These are phyloP conservation scores for Zosterops pallidus DNA, from an alignment of 2,113 vertebrate genomes.

Conservation along the genomic window DNA sequence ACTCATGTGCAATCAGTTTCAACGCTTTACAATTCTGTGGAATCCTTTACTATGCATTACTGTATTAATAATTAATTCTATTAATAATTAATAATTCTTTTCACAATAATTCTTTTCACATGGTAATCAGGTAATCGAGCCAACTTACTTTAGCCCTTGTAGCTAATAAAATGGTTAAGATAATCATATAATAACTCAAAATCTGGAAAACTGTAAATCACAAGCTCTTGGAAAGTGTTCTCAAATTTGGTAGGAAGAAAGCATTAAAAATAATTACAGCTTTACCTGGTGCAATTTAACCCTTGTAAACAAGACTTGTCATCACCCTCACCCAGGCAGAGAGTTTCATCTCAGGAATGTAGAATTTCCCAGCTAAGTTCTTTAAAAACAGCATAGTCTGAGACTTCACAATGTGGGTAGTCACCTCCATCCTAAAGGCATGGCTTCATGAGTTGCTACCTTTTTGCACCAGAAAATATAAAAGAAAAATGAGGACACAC, in stretches of 20 bases:
- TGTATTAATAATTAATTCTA: neutral
- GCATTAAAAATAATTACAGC: neutral
- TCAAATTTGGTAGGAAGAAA: neutral
- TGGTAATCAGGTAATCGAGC: neutral
- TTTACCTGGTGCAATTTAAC: neutral
- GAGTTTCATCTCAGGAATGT: neutral
- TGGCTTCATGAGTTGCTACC: neutral
- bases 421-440: neutral
- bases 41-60: neutral
- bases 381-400: neutral
- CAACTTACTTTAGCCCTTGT: neutral
- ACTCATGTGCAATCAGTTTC: neutral
- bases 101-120: neutral
- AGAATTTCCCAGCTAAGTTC: neutral
- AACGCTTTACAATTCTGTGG: neutral
- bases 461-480: neutral
- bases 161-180: neutral
- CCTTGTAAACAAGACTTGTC: neutral
- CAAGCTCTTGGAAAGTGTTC: fast-evolving
- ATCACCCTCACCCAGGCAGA: neutral
- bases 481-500: neutral
- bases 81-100: neutral
- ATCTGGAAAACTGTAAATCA: neutral
- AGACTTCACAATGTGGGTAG: neutral
- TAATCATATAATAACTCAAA: neutral